These are phyloP conservation scores for Aphodius granarius DNA, from an alignment of 2,888 invertebrate genomes.

Conservation along the genomic window DNA sequence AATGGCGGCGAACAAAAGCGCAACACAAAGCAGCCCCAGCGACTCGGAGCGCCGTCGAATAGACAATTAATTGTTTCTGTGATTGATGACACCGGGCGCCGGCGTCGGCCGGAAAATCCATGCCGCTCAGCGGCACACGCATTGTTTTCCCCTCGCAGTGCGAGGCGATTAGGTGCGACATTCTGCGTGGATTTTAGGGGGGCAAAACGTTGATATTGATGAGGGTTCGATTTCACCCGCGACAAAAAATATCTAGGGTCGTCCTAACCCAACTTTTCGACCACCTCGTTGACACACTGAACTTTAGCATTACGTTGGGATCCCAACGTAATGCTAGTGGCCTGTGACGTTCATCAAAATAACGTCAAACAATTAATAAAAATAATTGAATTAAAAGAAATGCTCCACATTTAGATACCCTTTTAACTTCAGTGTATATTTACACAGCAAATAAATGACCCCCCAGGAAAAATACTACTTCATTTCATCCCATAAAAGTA, in stretches of 20 bases:
- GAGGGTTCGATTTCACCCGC: neutral
- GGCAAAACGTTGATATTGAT: neutral
- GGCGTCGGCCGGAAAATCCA: neutral
- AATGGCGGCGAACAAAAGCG: neutral
- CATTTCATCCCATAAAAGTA: neutral
- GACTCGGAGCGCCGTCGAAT: neutral
- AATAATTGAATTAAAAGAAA: too few relatives aligned
- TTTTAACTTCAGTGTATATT: too few relatives aligned
- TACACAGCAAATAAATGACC: neutral
- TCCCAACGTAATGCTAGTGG: too few relatives aligned
- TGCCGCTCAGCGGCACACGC: neutral
- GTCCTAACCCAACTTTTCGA: neutral
- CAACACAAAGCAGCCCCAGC: neutral
- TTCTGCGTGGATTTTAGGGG: neutral
- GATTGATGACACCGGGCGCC: slow-evolving; percentile 3
- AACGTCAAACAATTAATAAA: too few relatives aligned
- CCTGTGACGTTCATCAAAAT: too few relatives aligned
- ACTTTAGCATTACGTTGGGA: too few relatives aligned
- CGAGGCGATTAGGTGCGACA: neutral
- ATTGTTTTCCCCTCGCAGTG: neutral
- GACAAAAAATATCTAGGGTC: neutral
- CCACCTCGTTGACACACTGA: too few relatives aligned
- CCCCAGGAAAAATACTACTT: neutral
- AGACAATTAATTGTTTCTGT: slow-evolving; percentile 12
- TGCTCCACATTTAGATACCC: too few relatives aligned